Evolutionary conservation across 2,113 vertebrate species (phyloP), one percentile per base, ranked within the genome.

Genomic region (Sebastes fasciatus): DNA sequence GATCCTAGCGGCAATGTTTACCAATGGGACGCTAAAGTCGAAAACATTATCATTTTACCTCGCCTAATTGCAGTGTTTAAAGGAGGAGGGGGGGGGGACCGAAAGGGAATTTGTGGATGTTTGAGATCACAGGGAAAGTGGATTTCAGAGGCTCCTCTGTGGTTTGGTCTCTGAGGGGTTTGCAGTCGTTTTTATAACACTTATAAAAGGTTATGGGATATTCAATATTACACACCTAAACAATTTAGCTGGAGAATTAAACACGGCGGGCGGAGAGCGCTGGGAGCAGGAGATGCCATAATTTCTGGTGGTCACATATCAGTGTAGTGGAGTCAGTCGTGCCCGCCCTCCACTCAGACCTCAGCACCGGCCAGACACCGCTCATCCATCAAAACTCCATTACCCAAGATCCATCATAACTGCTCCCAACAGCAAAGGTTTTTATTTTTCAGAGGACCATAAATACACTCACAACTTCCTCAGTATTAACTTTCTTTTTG

Each of bases 1-100:
- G 94, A 95, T 95, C 92, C 92, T 94, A 88, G 94, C 85, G 85
- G 90, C 86, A 90, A 92, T 95, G 94, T 95, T 94, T 95, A 95
- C 94, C 95, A 82, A 90, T 84, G 94, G 93, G 93, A 94, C 72
- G 73, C 83, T 86, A 78, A 92, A 92, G 88, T 91, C 79, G 81
- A 88, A 95, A 93, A 94, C 90, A 86, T 91, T 90, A 92, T 94
- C 85, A 89, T 92, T 94, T 94, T 90, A 92, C 92, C 93, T 92
- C 87, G 34, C 63, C 69, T 96, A 94, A 95, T 94, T 94, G 86
- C 90, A 86, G 77, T 79, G 80, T 91, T 93, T 94, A 85, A 86
- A 89, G 54, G 79, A 60, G 82, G 84, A 63, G 72, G 82, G 84
- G 65, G 72, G 82, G 84, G 26, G 26, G 26, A 26, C 66, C 90